These are phyloP conservation scores for Nomada flava DNA, from an alignment of 2,888 invertebrate genomes.

Conservation along the genomic window DNA sequence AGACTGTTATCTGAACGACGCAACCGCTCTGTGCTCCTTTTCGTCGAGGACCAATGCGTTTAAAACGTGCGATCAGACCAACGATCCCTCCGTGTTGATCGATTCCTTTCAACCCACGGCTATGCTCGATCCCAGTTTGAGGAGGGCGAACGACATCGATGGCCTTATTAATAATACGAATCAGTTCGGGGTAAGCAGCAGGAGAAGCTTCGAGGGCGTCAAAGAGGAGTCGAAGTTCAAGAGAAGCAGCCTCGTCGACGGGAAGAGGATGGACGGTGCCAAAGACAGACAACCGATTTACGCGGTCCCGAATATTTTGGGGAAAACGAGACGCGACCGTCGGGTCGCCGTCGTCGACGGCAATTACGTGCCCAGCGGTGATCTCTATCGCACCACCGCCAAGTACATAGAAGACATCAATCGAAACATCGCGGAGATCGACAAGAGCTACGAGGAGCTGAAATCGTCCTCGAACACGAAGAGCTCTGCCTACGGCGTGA, in stretches of 20 bases:
- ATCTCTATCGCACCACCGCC: slow-evolving; percentile 78
- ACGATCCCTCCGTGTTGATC: neutral
- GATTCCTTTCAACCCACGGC: neutral
- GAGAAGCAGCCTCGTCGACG: neutral
- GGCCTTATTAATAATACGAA: neutral
- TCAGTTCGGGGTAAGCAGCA: neutral
- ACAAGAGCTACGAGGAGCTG: slow-evolving; percentile 79
- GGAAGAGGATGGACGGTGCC: slow-evolving; percentile 14
- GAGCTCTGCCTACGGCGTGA: slow-evolving; percentile 73
- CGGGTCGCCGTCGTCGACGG: slow-evolving; percentile 65
- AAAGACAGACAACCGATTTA: slow-evolving; percentile 75
- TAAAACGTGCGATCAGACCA: neutral
- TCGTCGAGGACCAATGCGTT: slow-evolving; percentile 4
- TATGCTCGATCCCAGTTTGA: neutral
- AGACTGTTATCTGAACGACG: slow-evolving; percentile 28
- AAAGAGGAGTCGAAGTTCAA: neutral
- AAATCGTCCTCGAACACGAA: slow-evolving; percentile 67
- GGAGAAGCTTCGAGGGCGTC: neutral
- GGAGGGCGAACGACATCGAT: slow-evolving; percentile 6
- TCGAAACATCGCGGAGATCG: slow-evolving; percentile 80
- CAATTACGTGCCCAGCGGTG: slow-evolving; percentile 80
- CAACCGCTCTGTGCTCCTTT: slow-evolving; percentile 18
- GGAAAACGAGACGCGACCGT: slow-evolving; percentile 55
- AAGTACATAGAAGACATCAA: slow-evolving; percentile 81
- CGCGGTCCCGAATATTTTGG: slow-evolving; percentile 73